Evolutionary conservation across 2,113 vertebrate species (phyloP).

Genomic region (Phaethornis superciliosus): DNA sequence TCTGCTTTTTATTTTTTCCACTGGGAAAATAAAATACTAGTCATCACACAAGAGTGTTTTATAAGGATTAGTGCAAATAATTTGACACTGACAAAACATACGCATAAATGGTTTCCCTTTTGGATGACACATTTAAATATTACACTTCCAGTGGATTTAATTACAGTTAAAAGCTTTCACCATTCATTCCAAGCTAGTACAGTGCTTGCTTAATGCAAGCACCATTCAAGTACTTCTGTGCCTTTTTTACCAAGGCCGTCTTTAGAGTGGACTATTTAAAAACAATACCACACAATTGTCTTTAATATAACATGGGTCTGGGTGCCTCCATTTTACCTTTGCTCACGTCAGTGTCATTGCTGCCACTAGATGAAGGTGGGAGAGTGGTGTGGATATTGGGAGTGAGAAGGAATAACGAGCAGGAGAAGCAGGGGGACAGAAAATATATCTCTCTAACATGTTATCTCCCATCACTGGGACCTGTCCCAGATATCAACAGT

Average conservation of each 20-base stretch:
- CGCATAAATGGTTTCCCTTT: not conserved
- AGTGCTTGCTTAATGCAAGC: not conserved
- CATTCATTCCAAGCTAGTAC: not conserved
- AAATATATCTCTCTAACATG: not conserved
- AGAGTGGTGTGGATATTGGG: not conserved
- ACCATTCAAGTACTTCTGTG: not conserved
- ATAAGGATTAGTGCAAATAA: slow-evolving; percentile 34
- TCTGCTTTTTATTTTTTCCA: slow-evolving; percentile 70
- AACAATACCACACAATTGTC: not conserved
- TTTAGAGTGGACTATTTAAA: not conserved
- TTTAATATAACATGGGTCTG: not conserved
- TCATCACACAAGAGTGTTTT: not conserved
- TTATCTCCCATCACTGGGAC: not conserved
- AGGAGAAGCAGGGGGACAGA: not conserved
- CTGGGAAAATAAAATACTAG: slow-evolving; percentile 40
- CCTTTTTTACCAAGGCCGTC: not conserved
- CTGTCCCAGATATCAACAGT: not conserved
- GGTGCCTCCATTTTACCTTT: not conserved
- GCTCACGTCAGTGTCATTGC: not conserved
- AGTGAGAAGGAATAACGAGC: not conserved
- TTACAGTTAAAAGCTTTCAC: slow-evolving; percentile 19
- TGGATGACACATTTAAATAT: not conserved
- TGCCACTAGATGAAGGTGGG: not conserved
- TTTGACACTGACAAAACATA: not conserved
- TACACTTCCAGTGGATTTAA: not conserved